A percentile compares a stretch with the other conserved stretches of the same genome.
Evolutionary conservation across 2,113 vertebrate genomes (phyloP).

Genomic region (Psammodynastes pulverulentus): DNA sequence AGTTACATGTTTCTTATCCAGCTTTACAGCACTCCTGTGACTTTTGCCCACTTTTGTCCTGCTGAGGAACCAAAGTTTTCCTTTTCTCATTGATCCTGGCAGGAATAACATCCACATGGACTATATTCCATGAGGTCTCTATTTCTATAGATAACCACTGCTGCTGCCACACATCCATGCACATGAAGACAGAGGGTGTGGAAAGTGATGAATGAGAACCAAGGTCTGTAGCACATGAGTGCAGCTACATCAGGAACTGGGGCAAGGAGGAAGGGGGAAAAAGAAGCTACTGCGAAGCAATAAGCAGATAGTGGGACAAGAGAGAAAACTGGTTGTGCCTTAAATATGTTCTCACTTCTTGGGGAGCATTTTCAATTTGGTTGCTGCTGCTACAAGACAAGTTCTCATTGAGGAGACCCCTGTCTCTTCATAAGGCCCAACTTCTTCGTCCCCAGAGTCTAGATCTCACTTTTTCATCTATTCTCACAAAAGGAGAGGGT

Average conservation of each 20-base stretch:
- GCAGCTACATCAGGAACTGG: neutral
- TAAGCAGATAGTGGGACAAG: neutral
- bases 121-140: neutral
- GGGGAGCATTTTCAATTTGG: neutral
- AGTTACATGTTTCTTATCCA: neutral
- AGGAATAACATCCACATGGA: neutral
- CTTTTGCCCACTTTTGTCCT: neutral
- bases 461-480: neutral
- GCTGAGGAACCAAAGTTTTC: neutral
- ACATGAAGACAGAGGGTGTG: neutral
- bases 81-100: neutral
- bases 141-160: neutral
- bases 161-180: neutral
- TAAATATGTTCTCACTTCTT: neutral
- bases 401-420: neutral
- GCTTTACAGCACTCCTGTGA: neutral
- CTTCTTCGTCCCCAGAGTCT: neutral
- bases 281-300: neutral
- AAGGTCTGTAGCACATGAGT: neutral
- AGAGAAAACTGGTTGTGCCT: neutral
- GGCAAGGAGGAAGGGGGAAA: neutral
- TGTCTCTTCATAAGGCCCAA: neutral
- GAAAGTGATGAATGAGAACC: neutral
- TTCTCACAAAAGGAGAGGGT: neutral
- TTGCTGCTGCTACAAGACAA: neutral